Conservation (phyloP, 1,140 invertebrate species). For the Apis dorsata region DNA sequence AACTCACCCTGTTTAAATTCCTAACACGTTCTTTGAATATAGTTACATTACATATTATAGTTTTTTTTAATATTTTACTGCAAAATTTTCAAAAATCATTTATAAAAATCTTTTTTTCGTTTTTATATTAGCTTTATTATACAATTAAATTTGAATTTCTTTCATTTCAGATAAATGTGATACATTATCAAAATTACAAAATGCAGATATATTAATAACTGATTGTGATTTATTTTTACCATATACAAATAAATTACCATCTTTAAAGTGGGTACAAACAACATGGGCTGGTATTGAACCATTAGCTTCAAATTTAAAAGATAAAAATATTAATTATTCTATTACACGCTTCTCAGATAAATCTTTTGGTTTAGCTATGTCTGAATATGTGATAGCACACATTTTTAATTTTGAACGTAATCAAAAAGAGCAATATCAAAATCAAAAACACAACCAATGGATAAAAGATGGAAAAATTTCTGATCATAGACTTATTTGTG, state of each 20-base stretch:
- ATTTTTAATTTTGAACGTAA: conserved; percentile 80
- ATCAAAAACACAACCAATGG: conserved; percentile 77
- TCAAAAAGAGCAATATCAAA: conserved; percentile 73
- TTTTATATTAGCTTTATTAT: background rate
- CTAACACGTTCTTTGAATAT: background rate
- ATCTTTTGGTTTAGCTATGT: conserved; percentile 80
- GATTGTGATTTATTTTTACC: conserved; percentile 76
- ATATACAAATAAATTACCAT: conserved; percentile 71
- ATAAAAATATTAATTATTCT: conserved; percentile 63
- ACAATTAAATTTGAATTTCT: background rate
- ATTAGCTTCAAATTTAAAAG: conserved; percentile 62
- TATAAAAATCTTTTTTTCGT: background rate
- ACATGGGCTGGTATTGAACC: conserved; percentile 80
- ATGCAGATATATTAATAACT: conserved; percentile 76
- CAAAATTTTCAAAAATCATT: background rate
- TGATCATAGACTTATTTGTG: conserved; percentile 73
- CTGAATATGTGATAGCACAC: conserved; percentile 81
- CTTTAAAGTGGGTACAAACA: conserved; percentile 79
- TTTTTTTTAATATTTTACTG: background rate
- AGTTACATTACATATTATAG: background rate
- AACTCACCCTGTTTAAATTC: conserved; percentile 38
- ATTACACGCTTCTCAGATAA: conserved; percentile 79
- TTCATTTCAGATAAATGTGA: conserved; percentile 54
- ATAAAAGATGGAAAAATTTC: conserved; percentile 69
- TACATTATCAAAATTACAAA: conserved; percentile 56